These are phyloP conservation scores for Podabrus alpinus DNA, from an alignment of 2,888 invertebrate genomes.

Conservation along the genomic window DNA sequence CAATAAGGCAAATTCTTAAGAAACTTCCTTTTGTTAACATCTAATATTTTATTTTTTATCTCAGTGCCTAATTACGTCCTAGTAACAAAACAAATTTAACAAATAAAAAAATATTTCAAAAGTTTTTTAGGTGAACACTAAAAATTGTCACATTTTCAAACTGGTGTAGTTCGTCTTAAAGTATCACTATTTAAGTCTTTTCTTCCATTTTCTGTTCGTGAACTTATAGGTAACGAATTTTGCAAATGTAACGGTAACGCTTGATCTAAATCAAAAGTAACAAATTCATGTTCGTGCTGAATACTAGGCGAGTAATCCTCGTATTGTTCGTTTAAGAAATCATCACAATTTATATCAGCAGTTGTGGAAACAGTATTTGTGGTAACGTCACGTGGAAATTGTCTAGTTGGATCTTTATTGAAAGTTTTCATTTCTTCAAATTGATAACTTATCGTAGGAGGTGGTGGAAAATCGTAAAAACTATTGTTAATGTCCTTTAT, in stretches of 20 bases:
- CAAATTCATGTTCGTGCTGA: conserved; percentile 68
- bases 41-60: neutral
- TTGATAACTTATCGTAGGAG: conserved; percentile 67
- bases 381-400: conserved; percentile 66
- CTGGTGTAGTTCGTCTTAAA: conserved; percentile 65
- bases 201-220: conserved; percentile 46
- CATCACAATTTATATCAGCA: conserved; percentile 59
- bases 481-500: conserved; percentile 63
- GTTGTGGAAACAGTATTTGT: conserved; percentile 72
- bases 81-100: neutral
- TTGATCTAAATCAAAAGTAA: conserved; percentile 70
- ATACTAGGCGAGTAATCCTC: conserved; percentile 62
- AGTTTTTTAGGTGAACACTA: neutral
- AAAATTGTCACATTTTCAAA: conserved; percentile 44
- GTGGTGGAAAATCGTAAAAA: conserved; percentile 69
- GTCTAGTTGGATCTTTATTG: conserved; percentile 36
- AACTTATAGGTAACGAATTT: conserved; percentile 49
- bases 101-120: neutral
- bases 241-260: conserved; percentile 51
- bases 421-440: conserved; percentile 57
- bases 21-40: neutral
- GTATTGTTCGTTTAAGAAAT: conserved; percentile 48
- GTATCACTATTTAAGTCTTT: conserved; percentile 58
- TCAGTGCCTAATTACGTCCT: neutral
- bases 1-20: conserved; percentile 3